Evolutionary conservation across 2,888 invertebrate genomes (phyloP), one percentile per base, ranked within the genome.

Genomic region (Pammene fasciana): DNA sequence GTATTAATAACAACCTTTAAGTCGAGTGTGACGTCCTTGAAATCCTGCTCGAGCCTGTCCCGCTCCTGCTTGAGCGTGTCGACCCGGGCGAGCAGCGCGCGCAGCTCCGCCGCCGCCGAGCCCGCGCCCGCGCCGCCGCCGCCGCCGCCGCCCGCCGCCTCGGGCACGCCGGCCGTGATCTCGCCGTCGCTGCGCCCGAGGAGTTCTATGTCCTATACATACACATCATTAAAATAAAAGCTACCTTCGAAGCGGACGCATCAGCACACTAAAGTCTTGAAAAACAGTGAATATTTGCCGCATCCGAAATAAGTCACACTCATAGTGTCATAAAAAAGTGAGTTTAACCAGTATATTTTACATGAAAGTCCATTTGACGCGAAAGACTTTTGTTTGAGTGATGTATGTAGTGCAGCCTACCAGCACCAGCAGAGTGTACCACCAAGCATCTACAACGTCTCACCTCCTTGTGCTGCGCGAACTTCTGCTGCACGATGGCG

Each of bases 41-140:
- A 92, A 87, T 97, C 97, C 3, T 94, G 94, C 92, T 99, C 99
- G 67, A 89, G 78, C 68, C 78, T 75, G 80, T 98, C 98, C 56
- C 99, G 94, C 89, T 98, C 98, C 5, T 96, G 96, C 92, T 97
- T 98, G 57, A 98, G 93, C 46, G 95, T 94, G 81, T 97, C 97
- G 67, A 98, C 97, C 94, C 95, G 71, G 67, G 14, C 95, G 97
- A 98, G 97, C 68, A 99, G 94, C 60, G 90, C 89, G 73, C 96
- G 94, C 72, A 99, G 94, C 3, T 95, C 96, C 65, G 95, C 94
- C 16, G 94, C 93, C 64, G 94, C 93, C 71, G 89, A 91, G 72
- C 93, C 93, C 11, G 94, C 93, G 64, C 94, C 93, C 71, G 89
- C 91, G 73, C 0, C 94, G 56, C 60, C 68, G 43, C 36, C 56